Evolutionary conservation across 2,797 vertebrate species (phyloP), one percentile per base, ranked within the genome.

Genomic region (Spinibarbus caldwelli): DNA sequence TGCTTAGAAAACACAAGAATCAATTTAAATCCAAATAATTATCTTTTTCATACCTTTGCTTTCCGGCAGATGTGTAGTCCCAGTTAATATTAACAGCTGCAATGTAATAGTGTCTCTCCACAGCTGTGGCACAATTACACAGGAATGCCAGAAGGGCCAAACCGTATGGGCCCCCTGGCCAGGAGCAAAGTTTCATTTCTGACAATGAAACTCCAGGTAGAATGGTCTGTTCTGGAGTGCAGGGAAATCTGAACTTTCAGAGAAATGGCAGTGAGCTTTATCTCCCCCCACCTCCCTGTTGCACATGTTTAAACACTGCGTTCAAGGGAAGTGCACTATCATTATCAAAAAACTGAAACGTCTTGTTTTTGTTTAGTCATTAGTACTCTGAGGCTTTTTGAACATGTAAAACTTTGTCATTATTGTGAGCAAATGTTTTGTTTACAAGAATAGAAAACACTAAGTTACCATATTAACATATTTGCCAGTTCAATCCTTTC

Each of bases 51-150:
- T 92, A 96, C 95, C 94, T 86, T 59, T 89, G 23, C 38, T 90
- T 26, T 29, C 85, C 91, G 85, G 90, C 88, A 80, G 86, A 86
- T 64, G 84, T 89, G 89, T 96, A 96, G 84, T 92, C 91, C 95
- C 95, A 96, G 87, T 95, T 86, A 54, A 94, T 93, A 85, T 94
- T 93, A 11, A 95, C 94, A 34, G 95, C 95, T 62, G 95, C 95
- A 0, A 96, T 93, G 79, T 95, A 95, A 73, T 95, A 95, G 41
- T 87, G 94, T 89, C 95, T 94, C 88, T 95, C 93, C 26, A 81
- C 89, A 82, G 90, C 72, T 76, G 21, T 75, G 6, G n/a, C 70
- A 82, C 88, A 82, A 8, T 87, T 81, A 1, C 86, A 89, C 76
- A 94, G 84, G 38, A 94, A 86, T 83, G 87, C 75, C 80, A 95